Base-by-base conservation (phyloP, 2,888 invertebrate species). In the Drosophila mimica region DNA sequence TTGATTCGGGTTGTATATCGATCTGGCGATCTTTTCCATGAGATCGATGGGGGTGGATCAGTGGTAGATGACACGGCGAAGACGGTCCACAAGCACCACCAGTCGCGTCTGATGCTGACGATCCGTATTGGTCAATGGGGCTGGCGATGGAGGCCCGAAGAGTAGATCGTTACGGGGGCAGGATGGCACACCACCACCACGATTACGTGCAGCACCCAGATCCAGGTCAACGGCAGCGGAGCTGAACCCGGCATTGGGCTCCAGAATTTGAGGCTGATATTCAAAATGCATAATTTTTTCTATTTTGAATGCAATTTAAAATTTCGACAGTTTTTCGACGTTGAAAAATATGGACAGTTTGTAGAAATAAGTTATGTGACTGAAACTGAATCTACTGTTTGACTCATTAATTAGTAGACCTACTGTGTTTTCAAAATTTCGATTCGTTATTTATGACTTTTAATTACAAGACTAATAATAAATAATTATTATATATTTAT, bases 31-130 rank as follows among this genome's bases (percentile, higher is more conserved):
- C 8, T 46, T 4, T 15, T 25, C 15, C 8, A 46, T 15, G 17
- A 13, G 28, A 15, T 46, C 13, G 46, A 38, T 38, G 25, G 25
- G 13, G 25, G 58, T 11, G 8, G 6, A 13, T 73, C 49, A 82
- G 48, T 79, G 74, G 65, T 70, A 83, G 17, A 83, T 60, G 9
- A 71, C 83, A 43, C 85, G 82, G 11, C 74, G 85, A 15, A 83
- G 51, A 7, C 85, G 78, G 48, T 85, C 85, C 31, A 76, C 63
- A 0, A 85, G 58, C 15, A 81, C 70, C 43, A 82, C 36, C 20
- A 85, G 31, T 20, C 83, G 83, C 64, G 74, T 71, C 59, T 82
- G 83, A 17, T 72, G 60, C 58, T 85, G 83, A 25, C 78, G 81
- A 30, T 82, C 83, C 8, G 57, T 54, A 48, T 52, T 63, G 36